A percentile compares a stretch with the other conserved stretches of the same genome.
phyloP scores from a whole-genome alignment of 2,888 invertebrate genomes.

The Dicyrtomina minuta region DNA sequence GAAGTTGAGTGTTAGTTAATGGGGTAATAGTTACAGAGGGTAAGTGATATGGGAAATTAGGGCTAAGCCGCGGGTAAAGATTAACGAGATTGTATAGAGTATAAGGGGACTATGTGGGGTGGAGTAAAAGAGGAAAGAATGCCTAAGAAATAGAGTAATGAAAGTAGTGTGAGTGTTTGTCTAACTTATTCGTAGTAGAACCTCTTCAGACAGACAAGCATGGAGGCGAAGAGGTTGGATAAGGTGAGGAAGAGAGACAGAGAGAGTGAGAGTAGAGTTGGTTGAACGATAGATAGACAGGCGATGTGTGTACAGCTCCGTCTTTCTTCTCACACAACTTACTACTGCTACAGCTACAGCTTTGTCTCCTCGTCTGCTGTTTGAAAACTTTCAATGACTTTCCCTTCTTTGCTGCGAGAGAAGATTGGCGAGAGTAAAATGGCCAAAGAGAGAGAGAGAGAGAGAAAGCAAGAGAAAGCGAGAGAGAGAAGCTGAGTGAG shows the following conservation, averaged over 20 bases:
- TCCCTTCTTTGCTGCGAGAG: background rate
- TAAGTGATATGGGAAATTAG: too few relatives aligned
- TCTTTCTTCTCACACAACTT: background rate
- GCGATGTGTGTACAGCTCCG: background rate
- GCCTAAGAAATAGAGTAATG: slow-evolving; percentile 1
- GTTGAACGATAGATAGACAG: background rate
- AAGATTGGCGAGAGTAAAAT: background rate
- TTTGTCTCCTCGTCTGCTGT: too few relatives aligned
- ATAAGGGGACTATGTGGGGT: background rate
- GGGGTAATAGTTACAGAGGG: too few relatives aligned
- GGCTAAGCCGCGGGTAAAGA: too few relatives aligned
- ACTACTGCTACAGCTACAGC: too few relatives aligned
- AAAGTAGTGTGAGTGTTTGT: background rate
- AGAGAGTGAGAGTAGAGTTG: background rate
- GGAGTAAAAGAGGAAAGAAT: slow-evolving; percentile 4
- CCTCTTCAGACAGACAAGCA: background rate
- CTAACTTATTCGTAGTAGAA: background rate
- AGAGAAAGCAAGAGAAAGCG: background rate
- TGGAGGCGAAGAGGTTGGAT: background rate
- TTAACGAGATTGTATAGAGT: too few relatives aligned
- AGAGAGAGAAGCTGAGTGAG: slow-evolving; percentile 6
- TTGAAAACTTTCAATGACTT: too few relatives aligned
- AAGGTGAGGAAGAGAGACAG: background rate
- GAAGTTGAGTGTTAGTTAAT: too few relatives aligned
- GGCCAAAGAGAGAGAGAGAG: slow-evolving; percentile 3